Evolutionary conservation across 2,113 vertebrate genomes (phyloP), one percentile per base, ranked within the genome.

Genomic region (Gymnogyps californianus): DNA sequence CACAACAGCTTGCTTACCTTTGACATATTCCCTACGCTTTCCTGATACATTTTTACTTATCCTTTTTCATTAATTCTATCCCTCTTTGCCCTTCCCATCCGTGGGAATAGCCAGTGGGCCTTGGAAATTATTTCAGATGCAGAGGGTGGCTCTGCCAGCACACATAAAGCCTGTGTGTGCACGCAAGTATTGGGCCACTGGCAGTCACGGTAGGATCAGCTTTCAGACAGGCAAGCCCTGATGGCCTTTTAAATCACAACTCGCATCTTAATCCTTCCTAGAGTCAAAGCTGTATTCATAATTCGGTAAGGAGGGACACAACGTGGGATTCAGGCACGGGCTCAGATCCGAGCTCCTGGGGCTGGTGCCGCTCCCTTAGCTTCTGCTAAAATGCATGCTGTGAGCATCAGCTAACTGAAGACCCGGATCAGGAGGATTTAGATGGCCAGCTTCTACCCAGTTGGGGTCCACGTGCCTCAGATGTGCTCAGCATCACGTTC

Each of bases 121-220:
- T 1, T 66, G 66, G 54, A 44, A 61, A 15, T n/a, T 16, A 34
- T 46, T 71, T 61, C 47, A 31, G 19, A 5, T 52, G 40, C 8
- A 58, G 89, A 44, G 25, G 29, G 47, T 13, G n/a, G 42, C 58
- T 77, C 58, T 70, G 76, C 44, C 58, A 58, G 54, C 32, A n/a
- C 42, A 32, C 31, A 13, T 10, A 9, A 82, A 51, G 13, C 57
- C 54, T 38, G 17, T 2, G 36, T 20, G 49, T 5, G 4, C 55
- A 29, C 2, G 3, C 0, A 0, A n/a, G 7, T 26, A 16, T 15
- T 0, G 0, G 59, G 38, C 21, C n/a, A 7, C 62, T 54, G 32
- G 76, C 46, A 55, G 32, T 44, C n/a, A 4, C 3, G 9, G 21
- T 9, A 59, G 75, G 36, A 72, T 9, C 36, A 52, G 28, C 58